Evolutionary conservation across 2,797 vertebrate genomes (phyloP).

Genomic region (Chelidonichthys spinosus): DNA sequence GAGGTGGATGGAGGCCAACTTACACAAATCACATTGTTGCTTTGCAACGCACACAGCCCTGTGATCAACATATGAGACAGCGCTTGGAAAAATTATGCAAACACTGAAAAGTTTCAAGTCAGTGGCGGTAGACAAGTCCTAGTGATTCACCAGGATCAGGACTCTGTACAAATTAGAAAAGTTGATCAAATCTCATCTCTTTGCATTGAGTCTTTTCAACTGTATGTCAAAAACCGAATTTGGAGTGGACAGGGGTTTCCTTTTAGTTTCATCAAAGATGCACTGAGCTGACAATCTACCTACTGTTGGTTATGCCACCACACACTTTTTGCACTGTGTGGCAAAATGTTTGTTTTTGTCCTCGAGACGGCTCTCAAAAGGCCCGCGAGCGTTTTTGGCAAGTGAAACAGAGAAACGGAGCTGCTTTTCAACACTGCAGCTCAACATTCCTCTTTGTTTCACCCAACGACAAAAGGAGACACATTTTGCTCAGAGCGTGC

Average conservation of each 20-base stretch:
- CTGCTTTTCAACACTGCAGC: constrained; percentile 27
- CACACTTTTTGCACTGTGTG: constrained; percentile 29
- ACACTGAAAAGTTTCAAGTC: constrained; percentile 37
- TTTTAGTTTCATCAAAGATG: constrained; percentile 32
- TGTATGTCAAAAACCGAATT: constrained; percentile 3
- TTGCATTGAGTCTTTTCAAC: background rate
- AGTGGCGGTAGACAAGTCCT: constrained; percentile 5
- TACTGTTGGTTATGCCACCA: constrained; percentile 19
- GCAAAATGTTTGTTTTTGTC: constrained; percentile 37
- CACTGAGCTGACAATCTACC: constrained; percentile 14
- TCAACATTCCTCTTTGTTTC: constrained; percentile 1
- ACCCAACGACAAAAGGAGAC: constrained; percentile 19
- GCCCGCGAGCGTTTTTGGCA: constrained; percentile 12
- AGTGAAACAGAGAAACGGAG: background rate
- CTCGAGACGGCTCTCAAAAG: constrained; percentile 26
- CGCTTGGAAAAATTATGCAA: constrained; percentile 16
- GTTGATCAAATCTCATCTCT: background rate
- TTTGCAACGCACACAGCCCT: constrained; percentile 51
- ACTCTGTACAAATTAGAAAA: constrained; percentile 27
- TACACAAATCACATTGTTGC: constrained; percentile 14
- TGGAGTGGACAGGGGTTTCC: constrained; percentile 1
- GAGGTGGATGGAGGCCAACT: constrained; percentile 32
- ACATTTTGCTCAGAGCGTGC: constrained; percentile 34
- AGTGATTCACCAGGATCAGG: background rate
- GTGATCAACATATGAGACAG: constrained; percentile 33